Conservation (phyloP, 1,140 invertebrate genomes). For the Bactericera cockerelli region DNA sequence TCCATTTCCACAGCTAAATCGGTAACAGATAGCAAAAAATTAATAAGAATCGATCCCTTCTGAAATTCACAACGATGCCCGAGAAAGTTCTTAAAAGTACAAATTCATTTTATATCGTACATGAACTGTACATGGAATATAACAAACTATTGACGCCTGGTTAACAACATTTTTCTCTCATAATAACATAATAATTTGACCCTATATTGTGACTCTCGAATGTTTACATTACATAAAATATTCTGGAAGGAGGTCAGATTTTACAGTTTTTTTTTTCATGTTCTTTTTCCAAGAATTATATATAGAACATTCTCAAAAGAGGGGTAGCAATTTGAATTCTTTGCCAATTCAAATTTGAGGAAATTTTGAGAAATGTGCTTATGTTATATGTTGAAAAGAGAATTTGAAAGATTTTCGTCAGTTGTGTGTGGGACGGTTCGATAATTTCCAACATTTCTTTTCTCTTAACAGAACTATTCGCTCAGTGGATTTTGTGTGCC, state of each 20-base stretch:
- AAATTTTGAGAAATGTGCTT: not conserved
- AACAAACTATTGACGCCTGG: too few species aligned
- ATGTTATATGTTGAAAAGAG: not conserved
- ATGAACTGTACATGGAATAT: too few species aligned
- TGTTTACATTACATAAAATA: not conserved
- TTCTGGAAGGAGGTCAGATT: conserved; percentile 7
- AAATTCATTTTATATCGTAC: too few species aligned
- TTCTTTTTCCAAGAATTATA: not conserved
- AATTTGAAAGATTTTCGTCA: not conserved
- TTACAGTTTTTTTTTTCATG: too few species aligned
- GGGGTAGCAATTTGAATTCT: not conserved
- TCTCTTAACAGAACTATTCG: not conserved
- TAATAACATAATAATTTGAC: too few species aligned
- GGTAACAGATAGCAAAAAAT: too few species aligned
- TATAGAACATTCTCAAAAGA: not conserved
- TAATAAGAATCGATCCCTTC: too few species aligned
- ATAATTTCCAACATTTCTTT: not conserved
- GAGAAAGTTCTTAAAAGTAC: too few species aligned
- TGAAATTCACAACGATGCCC: too few species aligned
- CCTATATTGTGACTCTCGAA: not conserved
- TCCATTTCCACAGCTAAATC: too few species aligned
- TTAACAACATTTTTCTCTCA: too few species aligned
- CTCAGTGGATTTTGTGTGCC: not conserved
- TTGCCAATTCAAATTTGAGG: not conserved
- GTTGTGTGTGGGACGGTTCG: conserved; percentile 1